phyloP scores from a whole-genome alignment of 2,888 invertebrate species.

The Tortricodes alternella region DNA sequence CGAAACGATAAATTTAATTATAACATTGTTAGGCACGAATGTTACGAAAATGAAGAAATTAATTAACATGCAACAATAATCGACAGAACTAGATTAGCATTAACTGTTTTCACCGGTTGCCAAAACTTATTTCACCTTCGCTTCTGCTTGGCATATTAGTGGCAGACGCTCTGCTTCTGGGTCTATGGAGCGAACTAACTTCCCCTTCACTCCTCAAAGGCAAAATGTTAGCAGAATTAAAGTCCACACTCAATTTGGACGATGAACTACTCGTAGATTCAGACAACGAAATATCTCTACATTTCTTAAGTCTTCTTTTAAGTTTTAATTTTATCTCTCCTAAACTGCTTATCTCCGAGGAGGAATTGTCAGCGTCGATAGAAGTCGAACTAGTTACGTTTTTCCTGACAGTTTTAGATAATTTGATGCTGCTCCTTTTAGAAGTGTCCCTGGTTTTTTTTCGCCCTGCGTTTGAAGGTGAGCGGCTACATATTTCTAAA shows the following conservation, averaged over 20 bases:
- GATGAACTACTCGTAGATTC: constrained; percentile 58
- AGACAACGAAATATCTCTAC: constrained; percentile 50
- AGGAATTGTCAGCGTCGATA: constrained; percentile 62
- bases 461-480: constrained; percentile 31
- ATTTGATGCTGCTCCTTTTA: constrained; percentile 27
- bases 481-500: constrained; percentile 44
- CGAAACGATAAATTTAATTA: background rate
- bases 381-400: constrained; percentile 61
- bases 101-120: constrained; percentile 28
- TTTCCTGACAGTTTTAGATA: constrained; percentile 39
- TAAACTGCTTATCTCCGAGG: constrained; percentile 73
- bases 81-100: constrained; percentile 23
- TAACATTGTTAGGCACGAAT: background rate
- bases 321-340: constrained; percentile 63
- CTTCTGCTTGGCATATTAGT: constrained; percentile 45
- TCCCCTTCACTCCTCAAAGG: constrained; percentile 71
- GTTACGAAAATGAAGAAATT: background rate
- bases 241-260: constrained; percentile 55
- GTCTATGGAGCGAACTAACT: constrained; percentile 51
- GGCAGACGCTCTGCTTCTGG: constrained; percentile 39
- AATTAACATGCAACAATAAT: background rate
- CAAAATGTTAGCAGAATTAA: constrained; percentile 51
- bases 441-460: constrained; percentile 20
- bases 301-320: constrained; percentile 49
- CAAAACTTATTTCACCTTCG: constrained; percentile 61